Evolutionary conservation across 1,140 invertebrate genomes (phyloP), one percentile per base, ranked within the genome.

Genomic region (Macrotrachela quadricornifera): DNA sequence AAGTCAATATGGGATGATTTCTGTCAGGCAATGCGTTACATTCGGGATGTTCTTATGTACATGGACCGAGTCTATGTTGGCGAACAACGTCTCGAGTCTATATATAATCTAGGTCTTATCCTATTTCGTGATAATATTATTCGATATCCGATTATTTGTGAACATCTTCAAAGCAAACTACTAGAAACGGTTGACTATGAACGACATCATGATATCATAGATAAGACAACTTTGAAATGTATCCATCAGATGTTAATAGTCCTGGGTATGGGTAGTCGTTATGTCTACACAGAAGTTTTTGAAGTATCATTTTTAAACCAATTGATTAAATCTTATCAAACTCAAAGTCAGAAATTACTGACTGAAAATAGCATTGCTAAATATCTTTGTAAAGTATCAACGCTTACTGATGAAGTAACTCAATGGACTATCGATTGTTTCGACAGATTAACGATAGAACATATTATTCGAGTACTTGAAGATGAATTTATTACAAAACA

Each of bases 11-110:
- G n/a, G n/a, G n/a, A n/a, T n/a, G n/a, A n/a, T n/a, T n/a, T n/a
- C n/a, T n/a, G n/a, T n/a, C n/a, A n/a, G n/a, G n/a, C n/a, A n/a
- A n/a, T n/a, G n/a, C n/a, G n/a, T n/a, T n/a, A n/a, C n/a, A 99
- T 99, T 57, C 76, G 94, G 58, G 94, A 99, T 68, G 99, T 99
- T 65, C 77, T 99, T 0, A 99, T 99, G 94, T 99, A 99, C 65
- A 96, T 99, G 90, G 94, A 99, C 71, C 78, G 92, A 58, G 92
- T 99, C 16, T 99, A 95, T 75, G 91, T 99, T 17, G 84, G 88
- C 67, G 14, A 15, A 9, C 88, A 95, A 68, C 87, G 92, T 66
- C 86, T 97, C 41, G 88, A 97, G 61, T 95, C 94, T 75, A 92
- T 99, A 45, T 97, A 97, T 71, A 95, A 96, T 73, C 74, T 99